phyloP scores from a whole-genome alignment of 2,888 invertebrate species.

The Notodonta ziczac region DNA sequence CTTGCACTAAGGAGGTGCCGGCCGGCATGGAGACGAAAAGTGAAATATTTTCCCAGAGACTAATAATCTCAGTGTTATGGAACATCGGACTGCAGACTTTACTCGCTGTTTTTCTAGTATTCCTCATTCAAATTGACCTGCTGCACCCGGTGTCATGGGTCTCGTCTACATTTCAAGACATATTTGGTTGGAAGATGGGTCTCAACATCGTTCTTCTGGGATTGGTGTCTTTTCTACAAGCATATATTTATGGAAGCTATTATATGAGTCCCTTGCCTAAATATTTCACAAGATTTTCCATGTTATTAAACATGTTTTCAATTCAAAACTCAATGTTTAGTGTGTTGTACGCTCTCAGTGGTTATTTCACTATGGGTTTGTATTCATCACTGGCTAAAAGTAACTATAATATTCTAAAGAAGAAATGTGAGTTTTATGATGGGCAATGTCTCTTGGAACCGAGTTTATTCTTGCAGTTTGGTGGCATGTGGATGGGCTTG shows the following conservation, averaged over 20 bases:
- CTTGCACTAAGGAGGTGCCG: neutral
- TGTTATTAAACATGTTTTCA: conserved; percentile 86
- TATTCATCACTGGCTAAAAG: conserved; percentile 87
- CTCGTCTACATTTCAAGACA: conserved; percentile 82
- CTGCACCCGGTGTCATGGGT: conserved; percentile 88
- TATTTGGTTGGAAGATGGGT: conserved; percentile 87
- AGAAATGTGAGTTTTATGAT: conserved; percentile 70
- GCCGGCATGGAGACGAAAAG: conserved; percentile 71
- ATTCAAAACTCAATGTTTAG: conserved; percentile 84
- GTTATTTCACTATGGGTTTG: conserved; percentile 88
- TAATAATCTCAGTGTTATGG: conserved; percentile 85
- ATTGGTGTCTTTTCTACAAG: conserved; percentile 87
- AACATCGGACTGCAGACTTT: conserved; percentile 84
- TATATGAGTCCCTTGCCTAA: conserved; percentile 86
- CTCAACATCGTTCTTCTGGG: conserved; percentile 87
- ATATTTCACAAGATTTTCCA: conserved; percentile 87
- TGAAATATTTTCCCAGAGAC: conserved; percentile 85
- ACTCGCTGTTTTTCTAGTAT: conserved; percentile 77
- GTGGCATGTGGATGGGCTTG: conserved; percentile 88
- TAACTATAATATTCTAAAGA: conserved; percentile 81
- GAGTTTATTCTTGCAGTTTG: conserved; percentile 87
- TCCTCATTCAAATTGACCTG: conserved; percentile 85
- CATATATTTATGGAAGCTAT: conserved; percentile 88
- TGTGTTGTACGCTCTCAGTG: conserved; percentile 85
- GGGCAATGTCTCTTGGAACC: conserved; percentile 87